phyloP scores from a whole-genome alignment of 1,140 invertebrate species.

The Atta texana region DNA sequence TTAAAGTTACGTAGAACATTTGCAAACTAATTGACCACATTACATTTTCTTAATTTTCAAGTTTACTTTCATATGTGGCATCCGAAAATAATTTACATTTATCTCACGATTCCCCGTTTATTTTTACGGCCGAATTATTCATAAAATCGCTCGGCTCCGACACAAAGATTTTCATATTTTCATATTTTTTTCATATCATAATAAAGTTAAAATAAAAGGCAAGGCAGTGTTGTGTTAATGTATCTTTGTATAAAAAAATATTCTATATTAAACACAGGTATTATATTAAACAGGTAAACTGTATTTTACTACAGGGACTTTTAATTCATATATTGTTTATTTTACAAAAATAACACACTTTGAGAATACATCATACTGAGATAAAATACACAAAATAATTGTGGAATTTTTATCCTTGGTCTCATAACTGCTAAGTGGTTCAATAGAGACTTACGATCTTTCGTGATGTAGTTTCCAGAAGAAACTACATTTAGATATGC shows the following conservation, averaged over 20 bases:
- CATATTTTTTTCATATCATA: neutral
- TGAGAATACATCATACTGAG: neutral
- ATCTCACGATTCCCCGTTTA: neutral
- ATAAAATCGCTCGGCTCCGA: neutral
- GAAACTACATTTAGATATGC: conserved; percentile 57
- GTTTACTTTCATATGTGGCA: neutral
- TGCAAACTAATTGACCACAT: conserved; percentile 17
- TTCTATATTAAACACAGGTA: conserved; percentile 7
- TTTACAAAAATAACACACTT: neutral
- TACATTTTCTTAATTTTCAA: conserved; percentile 22
- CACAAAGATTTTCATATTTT: neutral
- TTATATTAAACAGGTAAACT: neutral
- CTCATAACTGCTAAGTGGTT: conserved; percentile 52
- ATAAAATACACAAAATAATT: conserved; percentile 68
- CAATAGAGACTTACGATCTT: conserved; percentile 56
- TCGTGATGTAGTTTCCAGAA: neutral
- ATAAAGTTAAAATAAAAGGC: neutral
- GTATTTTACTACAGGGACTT: neutral
- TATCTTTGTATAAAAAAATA: neutral
- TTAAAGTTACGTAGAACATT: conserved; percentile 27
- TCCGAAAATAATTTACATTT: neutral
- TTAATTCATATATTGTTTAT: neutral
- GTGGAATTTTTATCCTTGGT: conserved; percentile 71
- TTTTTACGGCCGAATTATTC: neutral
- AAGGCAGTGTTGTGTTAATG: neutral